These are phyloP conservation scores for Pelobates fuscus DNA, from an alignment of 2,113 vertebrate species.

Conservation along the genomic window DNA sequence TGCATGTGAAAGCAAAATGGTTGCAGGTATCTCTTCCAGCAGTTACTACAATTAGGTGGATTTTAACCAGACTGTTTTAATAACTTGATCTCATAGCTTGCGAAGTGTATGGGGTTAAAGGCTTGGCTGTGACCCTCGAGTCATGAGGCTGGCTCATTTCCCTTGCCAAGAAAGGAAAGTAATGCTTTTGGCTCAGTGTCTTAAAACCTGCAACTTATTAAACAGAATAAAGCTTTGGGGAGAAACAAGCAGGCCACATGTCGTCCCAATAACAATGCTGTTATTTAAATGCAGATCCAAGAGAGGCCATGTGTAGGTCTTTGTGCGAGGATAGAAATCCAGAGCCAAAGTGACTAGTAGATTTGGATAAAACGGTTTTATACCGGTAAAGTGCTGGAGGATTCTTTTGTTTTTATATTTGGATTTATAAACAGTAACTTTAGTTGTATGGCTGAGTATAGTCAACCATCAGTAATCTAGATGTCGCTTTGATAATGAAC, in stretches of 20 bases:
- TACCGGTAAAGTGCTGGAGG: too few species aligned
- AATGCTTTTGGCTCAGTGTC: slow-evolving; percentile 57
- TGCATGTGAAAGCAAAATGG: too few species aligned
- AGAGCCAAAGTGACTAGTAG: not conserved
- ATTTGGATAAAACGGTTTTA: slow-evolving; percentile 1
- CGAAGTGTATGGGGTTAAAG: slow-evolving; percentile 15
- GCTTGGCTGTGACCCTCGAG: slow-evolving; percentile 64
- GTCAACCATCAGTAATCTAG: too few species aligned
- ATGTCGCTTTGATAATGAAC: too few species aligned
- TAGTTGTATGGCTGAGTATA: too few species aligned
- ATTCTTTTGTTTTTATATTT: too few species aligned
- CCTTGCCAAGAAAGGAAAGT: slow-evolving; percentile 54
- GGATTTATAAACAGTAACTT: too few species aligned
- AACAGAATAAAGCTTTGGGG: slow-evolving; percentile 62
- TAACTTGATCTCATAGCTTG: not conserved
- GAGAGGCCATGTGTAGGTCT: slow-evolving; percentile 10
- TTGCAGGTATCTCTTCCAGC: too few species aligned
- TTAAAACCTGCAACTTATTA: slow-evolving; percentile 63
- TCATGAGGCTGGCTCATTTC: slow-evolving; percentile 71
- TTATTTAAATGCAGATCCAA: slow-evolving; percentile 46
- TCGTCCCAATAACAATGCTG: slow-evolving; percentile 57
- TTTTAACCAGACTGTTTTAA: not conserved
- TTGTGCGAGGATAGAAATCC: not conserved
- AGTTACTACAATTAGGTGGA: too few species aligned
- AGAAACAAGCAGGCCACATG: slow-evolving; percentile 53